phyloP scores from a whole-genome alignment of 1,140 invertebrate species.

The Sesamia nonagrioides region DNA sequence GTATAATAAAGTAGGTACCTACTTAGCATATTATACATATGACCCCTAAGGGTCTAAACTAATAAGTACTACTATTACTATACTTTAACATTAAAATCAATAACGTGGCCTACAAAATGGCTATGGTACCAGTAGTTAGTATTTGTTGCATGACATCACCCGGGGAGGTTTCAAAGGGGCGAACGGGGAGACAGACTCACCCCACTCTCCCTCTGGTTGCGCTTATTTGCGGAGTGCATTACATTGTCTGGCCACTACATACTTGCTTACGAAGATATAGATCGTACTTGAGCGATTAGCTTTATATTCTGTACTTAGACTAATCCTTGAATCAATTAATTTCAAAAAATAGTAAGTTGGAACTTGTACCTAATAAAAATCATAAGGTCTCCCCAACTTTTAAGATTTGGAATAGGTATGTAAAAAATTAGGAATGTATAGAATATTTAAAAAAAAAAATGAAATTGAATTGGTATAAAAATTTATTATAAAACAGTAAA shows the following conservation, averaged over 20 bases:
- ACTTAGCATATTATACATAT: too few species aligned
- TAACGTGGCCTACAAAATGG: conserved; percentile 28
- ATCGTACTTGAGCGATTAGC: not conserved
- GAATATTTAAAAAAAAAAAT: not conserved
- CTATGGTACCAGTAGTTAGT: conserved; percentile 13
- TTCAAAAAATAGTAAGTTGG: not conserved
- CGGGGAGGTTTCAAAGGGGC: not conserved
- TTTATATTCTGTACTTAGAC: not conserved
- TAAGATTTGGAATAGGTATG: too few species aligned
- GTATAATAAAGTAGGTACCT: too few species aligned
- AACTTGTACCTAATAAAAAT: too few species aligned
- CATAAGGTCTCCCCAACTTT: too few species aligned
- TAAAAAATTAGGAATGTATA: too few species aligned
- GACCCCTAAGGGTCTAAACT: too few species aligned
- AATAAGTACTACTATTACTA: too few species aligned
- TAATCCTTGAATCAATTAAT: not conserved
- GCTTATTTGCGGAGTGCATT: conserved; percentile 39
- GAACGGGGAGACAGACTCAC: conserved; percentile 2
- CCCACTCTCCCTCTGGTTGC: conserved; percentile 21
- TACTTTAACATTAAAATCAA: conserved; percentile 11
- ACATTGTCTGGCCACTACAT: conserved; percentile 29
- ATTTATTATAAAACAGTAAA: conserved; percentile 1
- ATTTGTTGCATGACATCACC: conserved; percentile 37
- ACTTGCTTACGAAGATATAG: not conserved
- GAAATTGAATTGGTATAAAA: not conserved